Evolutionary conservation across 2,113 vertebrate species (phyloP), one percentile per base, ranked within the genome.

Genomic region (Centropus unirufus): DNA sequence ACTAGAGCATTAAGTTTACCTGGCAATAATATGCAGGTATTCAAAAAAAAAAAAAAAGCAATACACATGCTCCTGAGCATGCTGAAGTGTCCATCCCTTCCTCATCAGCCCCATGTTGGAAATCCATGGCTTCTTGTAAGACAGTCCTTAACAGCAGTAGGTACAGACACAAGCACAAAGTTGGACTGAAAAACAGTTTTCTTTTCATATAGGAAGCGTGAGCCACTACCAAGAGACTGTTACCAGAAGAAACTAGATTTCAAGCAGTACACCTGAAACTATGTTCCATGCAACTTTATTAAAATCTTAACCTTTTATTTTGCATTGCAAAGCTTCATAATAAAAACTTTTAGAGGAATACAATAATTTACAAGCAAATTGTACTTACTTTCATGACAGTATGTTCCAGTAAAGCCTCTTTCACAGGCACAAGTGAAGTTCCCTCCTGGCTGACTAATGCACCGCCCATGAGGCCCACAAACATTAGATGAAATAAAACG

Each of bases 301-400:
- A n/a, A 69, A 54, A 34, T 42, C 9, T 29, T 18, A 4, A 24
- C 14, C 3, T 32, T 40, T 57, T 39, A 12, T 39, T 73, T 83
- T 30, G 21, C 9, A 7, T 8, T 51, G 12, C 19, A 78, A 70
- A 47, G 39, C 18, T 52, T 64, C 5, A 1, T 14, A 51, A 46
- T 4, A 55, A 62, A 22, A 73, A 42, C 7, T 74, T 47, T 52
- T 18, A n/a, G 24, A 78, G 54, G 9, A 73, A 68, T 15, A 75
- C 57, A 83, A 42, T 36, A 0, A 40, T 49, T 80, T 66, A 52
- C 9, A 57, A 85, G 11, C 46, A 54, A 75, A 16, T 52, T 8
- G 49, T 40, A 98, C 99, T 99, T 98, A 99, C 99, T 99, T 97
- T 99, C 99, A 14, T 99, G 99, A 96, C 99, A 99, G 96, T 99